phyloP scores from a whole-genome alignment of 2,113 vertebrate species.

The Cryptoleucopteryx plumbea region DNA sequence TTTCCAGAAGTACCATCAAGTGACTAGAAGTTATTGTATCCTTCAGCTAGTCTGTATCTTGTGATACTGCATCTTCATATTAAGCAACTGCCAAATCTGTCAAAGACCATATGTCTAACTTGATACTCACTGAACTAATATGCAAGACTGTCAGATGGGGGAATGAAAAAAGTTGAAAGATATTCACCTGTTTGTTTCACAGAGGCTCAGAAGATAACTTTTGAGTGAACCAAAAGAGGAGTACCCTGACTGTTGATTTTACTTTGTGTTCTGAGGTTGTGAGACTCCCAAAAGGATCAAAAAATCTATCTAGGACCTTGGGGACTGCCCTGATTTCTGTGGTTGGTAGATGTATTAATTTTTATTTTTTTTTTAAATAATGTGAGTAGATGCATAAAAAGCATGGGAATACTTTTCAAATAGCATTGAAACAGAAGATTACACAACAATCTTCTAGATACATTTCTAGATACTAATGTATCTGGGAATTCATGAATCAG shows the following conservation, averaged over 20 bases:
- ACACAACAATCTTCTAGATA: neutral
- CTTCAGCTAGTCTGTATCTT: neutral
- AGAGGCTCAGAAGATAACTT: neutral
- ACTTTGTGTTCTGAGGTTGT: neutral
- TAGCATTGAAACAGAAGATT: neutral
- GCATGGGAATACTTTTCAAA: neutral
- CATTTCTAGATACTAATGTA: neutral
- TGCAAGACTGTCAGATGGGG: neutral
- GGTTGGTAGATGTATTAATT: neutral
- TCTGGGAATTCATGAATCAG: neutral
- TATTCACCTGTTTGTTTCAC: neutral
- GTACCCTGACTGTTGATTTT: neutral
- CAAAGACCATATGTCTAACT: neutral
- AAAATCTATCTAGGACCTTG: neutral
- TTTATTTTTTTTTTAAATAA: neutral
- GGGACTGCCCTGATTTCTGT: neutral
- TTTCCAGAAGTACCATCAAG: neutral
- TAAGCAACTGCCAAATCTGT: neutral
- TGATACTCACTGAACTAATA: neutral
- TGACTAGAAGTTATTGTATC: neutral
- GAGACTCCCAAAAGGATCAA: neutral
- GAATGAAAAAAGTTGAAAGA: neutral
- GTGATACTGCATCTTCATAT: neutral
- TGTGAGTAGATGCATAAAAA: neutral
- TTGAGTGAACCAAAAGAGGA: neutral